Percentiles rank a stretch among this genome's conserved stretches.
Conservation (phyloP, 2,888 invertebrate species). For the Serrognathus titanus region DNA sequence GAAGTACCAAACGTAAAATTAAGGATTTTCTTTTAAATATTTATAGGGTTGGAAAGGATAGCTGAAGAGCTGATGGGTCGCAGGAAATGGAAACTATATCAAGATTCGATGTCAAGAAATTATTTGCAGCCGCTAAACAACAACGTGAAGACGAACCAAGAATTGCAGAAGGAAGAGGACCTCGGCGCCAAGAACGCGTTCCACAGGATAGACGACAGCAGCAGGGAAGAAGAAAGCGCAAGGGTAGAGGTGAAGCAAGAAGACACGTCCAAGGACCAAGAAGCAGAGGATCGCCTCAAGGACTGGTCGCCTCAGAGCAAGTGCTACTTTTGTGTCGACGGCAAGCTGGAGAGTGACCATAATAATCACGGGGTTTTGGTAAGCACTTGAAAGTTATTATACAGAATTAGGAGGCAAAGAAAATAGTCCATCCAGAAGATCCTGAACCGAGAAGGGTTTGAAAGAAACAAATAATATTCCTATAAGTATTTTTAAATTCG, state of each 20-base stretch:
- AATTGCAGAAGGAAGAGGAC: constrained; percentile 32
- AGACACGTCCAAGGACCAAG: constrained; percentile 21
- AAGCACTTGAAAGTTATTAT: constrained; percentile 34
- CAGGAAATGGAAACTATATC: constrained; percentile 93
- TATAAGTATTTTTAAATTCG: too few species aligned
- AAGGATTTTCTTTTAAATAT: too few species aligned
- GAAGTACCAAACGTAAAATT: too few species aligned
- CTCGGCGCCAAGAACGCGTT: constrained; percentile 22
- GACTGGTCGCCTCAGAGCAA: constrained; percentile 79
- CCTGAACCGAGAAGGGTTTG: too few species aligned
- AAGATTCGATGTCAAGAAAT: constrained; percentile 62
- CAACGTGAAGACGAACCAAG: constrained; percentile 44
- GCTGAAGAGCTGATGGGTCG: constrained; percentile 96
- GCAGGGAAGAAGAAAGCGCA: constrained; percentile 11
- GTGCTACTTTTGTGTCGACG: constrained; percentile 81
- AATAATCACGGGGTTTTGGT: constrained; percentile 57
- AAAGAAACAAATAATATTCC: too few species aligned
- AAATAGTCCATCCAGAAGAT: too few species aligned
- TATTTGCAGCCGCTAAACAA: constrained; percentile 50
- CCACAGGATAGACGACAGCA: constrained; percentile 41
- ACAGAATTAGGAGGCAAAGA: too few species aligned
- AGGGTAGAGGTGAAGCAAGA: constrained; percentile 20
- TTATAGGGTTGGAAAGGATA: constrained; percentile 89
- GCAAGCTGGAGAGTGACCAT: constrained; percentile 60
- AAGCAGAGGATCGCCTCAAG: constrained; percentile 42